These are phyloP conservation scores for Zaprionus capensis DNA, from an alignment of 1,140 invertebrate species.

Conservation along the genomic window DNA sequence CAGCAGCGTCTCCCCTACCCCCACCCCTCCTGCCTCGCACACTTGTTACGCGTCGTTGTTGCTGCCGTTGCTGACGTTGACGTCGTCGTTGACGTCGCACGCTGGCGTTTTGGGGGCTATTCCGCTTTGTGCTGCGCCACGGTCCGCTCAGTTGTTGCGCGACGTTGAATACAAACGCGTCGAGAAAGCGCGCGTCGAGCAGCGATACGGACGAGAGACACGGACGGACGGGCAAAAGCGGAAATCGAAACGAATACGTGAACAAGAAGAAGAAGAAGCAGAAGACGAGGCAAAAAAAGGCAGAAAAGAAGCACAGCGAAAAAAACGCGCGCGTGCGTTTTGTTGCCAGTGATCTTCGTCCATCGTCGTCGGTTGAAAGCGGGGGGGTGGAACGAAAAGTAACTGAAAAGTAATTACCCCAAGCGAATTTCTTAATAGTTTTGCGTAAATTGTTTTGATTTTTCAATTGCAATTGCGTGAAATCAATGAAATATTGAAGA, in stretches of 20 bases:
- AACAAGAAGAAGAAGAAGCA: constrained; percentile 5
- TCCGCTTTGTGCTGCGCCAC: constrained; percentile 48
- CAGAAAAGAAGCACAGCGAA: constrained; percentile 26
- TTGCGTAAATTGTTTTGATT: constrained; percentile 81
- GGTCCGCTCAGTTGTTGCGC: constrained; percentile 71
- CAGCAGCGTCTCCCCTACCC: background rate
- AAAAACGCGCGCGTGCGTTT: constrained; percentile 68
- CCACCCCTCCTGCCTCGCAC: constrained; percentile 36
- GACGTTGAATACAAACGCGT: constrained; percentile 67
- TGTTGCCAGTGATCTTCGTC: constrained; percentile 16
- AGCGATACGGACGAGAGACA: constrained; percentile 24
- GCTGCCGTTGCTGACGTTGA: constrained; percentile 32
- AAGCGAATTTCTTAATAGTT: constrained; percentile 49
- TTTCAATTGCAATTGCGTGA: constrained; percentile 73
- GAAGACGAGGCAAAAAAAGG: background rate
- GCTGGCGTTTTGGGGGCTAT: constrained; percentile 50
- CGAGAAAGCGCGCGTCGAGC: constrained; percentile 41
- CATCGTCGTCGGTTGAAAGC: too few species aligned
- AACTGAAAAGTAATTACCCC: constrained; percentile 59
- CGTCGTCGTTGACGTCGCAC: constrained; percentile 42
- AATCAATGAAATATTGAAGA: constrained; percentile 65
- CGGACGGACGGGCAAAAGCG: constrained; percentile 15
- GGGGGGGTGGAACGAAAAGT: constrained; percentile 15
- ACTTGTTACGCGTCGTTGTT: constrained; percentile 70
- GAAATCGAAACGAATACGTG: constrained; percentile 21